Evolutionary conservation across 2,888 invertebrate species (phyloP), one percentile per base, ranked within the genome.

Genomic region (Allacma fusca): DNA sequence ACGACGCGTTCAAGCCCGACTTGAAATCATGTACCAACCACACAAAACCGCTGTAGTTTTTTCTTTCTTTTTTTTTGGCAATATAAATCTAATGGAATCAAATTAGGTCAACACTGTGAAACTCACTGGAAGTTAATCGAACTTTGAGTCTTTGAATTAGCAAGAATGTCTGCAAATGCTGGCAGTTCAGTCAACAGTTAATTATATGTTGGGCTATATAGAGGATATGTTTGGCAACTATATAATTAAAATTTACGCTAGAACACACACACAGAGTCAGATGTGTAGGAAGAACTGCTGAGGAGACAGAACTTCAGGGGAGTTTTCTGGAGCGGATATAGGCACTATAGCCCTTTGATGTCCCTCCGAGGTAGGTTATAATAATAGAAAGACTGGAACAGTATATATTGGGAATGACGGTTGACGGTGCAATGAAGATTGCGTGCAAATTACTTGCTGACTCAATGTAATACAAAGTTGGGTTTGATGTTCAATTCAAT

Each of bases 381-480:
- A 7, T 21, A 59, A 7, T 13, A 23, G 59, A n/a, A n/a, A n/a
- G n/a, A n/a, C n/a, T 59, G 7, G 23, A 19, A 59, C 23, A 59
- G 34, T 34, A 34, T 9, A n/a, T 34, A 34, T 7, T 34, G 9
- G 34, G 34, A 34, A 34, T 34, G 34, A 34, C 34, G 62, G 24
- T 24, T 62, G 62, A 62, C 23, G 24, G 23, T n/a, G n/a, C 50
- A 62, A 59, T 19, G 62, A 72, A 69, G 70, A 50, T 59, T 72
- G 59, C 72, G 72, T 72, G 72, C 72, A 57, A 72, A 72, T 72
- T 72, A 50, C 50, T 50, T 50, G 5, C 50, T 50, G 50, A 9
- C 50, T 70, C 44, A 43, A 43, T 43, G 23, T 43, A 50, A 24
- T 26, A 21, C 16, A 23, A 28, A 26, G 26, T 26, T 23, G 50